Conservation (phyloP, 2,113 vertebrate species). For the Marcusenius ussheri region DNA sequence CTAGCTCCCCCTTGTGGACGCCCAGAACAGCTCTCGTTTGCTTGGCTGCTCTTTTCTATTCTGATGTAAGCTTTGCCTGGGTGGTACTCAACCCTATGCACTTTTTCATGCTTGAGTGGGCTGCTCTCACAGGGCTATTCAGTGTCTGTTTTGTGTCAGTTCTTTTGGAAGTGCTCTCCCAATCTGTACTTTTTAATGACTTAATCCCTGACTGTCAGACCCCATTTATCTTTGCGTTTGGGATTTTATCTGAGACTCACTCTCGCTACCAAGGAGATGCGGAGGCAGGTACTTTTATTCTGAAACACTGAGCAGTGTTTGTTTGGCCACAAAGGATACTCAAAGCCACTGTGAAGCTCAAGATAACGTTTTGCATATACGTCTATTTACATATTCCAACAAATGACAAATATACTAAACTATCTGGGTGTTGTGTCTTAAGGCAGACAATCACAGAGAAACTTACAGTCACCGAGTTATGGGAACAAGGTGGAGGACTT, state of each 20-base stretch:
- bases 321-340: neutral
- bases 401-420: neutral
- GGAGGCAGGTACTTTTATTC: neutral
- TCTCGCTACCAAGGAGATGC: neutral
- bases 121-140: neutral
- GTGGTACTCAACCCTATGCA: neutral
- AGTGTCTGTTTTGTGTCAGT: neutral
- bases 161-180: neutral
- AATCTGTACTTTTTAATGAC: neutral
- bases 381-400: neutral
- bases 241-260: neutral
- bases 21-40: neutral
- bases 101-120: neutral
- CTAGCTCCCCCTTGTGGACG: neutral
- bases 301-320: neutral
- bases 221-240: neutral
- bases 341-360: neutral
- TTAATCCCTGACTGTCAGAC: neutral
- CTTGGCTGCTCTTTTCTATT: neutral
- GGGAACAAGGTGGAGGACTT: neutral
- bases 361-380: neutral
- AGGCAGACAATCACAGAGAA: neutral
- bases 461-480: neutral
- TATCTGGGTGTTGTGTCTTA: neutral
- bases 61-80: neutral